phyloP scores from a whole-genome alignment of 2,888 invertebrate genomes.

The Drosophila gaucha region DNA sequence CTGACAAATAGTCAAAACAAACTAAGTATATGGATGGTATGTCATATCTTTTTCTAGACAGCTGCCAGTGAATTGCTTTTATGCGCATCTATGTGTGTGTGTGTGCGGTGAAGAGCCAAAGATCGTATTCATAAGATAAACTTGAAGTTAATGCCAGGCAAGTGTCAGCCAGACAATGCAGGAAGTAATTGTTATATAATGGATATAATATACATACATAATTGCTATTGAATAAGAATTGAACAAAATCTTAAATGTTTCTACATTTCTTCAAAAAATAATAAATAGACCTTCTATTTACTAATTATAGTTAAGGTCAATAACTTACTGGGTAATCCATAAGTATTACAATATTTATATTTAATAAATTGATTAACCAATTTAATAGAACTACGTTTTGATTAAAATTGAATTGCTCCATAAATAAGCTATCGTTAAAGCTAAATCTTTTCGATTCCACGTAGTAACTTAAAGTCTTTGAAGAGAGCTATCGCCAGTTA shows the following conservation, averaged over 20 bases:
- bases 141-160: constrained; percentile 31
- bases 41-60: constrained; percentile 65
- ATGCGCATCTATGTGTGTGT: constrained; percentile 14
- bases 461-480: not conserved
- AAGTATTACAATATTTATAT: too few relatives aligned
- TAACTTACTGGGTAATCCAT: too few relatives aligned
- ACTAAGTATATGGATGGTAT: constrained; percentile 64
- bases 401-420: not conserved
- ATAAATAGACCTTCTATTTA: too few relatives aligned
- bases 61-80: constrained; percentile 53
- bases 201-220: constrained; percentile 3
- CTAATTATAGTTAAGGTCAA: too few relatives aligned
- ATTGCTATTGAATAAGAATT: not conserved
- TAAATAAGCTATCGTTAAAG: not conserved
- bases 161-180: constrained; percentile 45
- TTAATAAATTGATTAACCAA: too few relatives aligned
- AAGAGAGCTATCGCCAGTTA: not conserved
- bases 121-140: constrained; percentile 49
- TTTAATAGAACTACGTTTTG: not conserved
- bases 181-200: constrained; percentile 38
- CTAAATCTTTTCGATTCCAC: not conserved
- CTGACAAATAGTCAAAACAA: constrained; percentile 77
- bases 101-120: constrained; percentile 37
- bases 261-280: too few relatives aligned
- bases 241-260: too few relatives aligned